A percentile compares a stretch with the other conserved stretches of the same genome.
Conservation (phyloP, 2,797 vertebrate species). For the Poeciliopsis turneri region DNA sequence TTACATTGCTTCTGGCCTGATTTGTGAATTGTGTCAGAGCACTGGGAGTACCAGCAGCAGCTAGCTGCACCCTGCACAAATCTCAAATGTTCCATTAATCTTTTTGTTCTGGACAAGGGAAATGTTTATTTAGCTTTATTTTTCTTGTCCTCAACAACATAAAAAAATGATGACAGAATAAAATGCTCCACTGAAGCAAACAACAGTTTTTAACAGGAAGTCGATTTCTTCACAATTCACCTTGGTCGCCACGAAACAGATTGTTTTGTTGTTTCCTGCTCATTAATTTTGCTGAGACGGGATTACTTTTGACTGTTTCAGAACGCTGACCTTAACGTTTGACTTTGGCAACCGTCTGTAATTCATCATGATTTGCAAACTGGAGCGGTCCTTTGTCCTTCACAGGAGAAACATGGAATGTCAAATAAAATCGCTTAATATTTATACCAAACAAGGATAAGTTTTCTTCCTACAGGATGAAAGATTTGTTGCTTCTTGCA, state of each 20-base stretch:
- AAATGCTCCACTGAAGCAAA: constrained; percentile 24
- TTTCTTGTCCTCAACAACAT: constrained; percentile 28
- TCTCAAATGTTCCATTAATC: constrained; percentile 45
- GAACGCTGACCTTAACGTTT: constrained; percentile 23
- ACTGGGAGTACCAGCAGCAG: constrained; percentile 28
- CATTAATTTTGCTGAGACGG: constrained; percentile 10
- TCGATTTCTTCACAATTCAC: constrained; percentile 5
- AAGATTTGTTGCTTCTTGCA: background rate
- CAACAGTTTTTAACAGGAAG: constrained; percentile 16
- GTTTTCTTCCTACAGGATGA: background rate
- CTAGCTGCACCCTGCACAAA: constrained; percentile 19
- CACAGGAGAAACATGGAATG: constrained; percentile 9
- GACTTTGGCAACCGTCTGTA: constrained; percentile 16
- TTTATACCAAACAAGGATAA: constrained; percentile 1
- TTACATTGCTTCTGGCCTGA: constrained; percentile 39
- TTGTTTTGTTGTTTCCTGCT: constrained; percentile 16
- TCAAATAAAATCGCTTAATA: constrained; percentile 5
- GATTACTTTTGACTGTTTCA: constrained; percentile 30
- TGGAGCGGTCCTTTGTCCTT: constrained; percentile 18
- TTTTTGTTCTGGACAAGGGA: constrained; percentile 20
- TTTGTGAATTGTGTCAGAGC: constrained; percentile 44
- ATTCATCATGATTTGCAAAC: constrained; percentile 24
- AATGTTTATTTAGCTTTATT: constrained; percentile 36
- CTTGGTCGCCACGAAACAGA: constrained; percentile 13
- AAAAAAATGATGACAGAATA: constrained; percentile 21